phyloP scores from a whole-genome alignment of 1,140 invertebrate genomes.

The Brachionus plicatilis region DNA sequence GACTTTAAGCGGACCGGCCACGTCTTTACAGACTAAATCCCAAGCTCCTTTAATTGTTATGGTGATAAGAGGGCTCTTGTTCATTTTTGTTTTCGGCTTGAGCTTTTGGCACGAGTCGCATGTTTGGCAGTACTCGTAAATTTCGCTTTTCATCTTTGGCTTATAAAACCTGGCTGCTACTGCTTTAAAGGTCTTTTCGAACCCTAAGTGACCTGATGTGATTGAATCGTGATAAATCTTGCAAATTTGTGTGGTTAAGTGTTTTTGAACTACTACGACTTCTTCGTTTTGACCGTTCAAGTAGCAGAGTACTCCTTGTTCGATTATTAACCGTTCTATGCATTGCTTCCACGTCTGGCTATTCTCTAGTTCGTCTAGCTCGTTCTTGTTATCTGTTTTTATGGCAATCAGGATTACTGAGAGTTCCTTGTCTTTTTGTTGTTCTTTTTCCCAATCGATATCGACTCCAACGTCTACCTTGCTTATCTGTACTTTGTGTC shows the following conservation, averaged over 20 bases:
- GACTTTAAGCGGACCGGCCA: slow-evolving; percentile 45
- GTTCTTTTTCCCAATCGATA: background rate
- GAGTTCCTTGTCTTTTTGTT: background rate
- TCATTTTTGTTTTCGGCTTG: background rate
- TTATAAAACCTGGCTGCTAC: background rate
- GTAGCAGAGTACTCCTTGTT: background rate
- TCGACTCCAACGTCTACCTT: background rate
- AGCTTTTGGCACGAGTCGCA: background rate
- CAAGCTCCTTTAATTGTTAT: background rate
- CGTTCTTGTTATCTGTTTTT: background rate
- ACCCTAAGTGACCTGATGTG: background rate
- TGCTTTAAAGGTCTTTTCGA: background rate
- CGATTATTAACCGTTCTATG: background rate
- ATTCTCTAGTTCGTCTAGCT: background rate
- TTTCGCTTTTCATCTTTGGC: background rate
- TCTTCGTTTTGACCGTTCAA: background rate
- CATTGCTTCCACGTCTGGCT: background rate
- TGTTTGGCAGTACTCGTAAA: background rate
- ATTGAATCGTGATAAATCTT: too few species aligned
- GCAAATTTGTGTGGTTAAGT: background rate
- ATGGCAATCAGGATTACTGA: background rate
- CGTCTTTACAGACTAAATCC: slow-evolving; percentile 43
- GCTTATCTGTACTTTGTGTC: background rate
- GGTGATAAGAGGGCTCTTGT: background rate
- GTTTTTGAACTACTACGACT: background rate